Evolutionary conservation across 2,888 invertebrate species (phyloP).

Genomic region (Endomychus coccineus): DNA sequence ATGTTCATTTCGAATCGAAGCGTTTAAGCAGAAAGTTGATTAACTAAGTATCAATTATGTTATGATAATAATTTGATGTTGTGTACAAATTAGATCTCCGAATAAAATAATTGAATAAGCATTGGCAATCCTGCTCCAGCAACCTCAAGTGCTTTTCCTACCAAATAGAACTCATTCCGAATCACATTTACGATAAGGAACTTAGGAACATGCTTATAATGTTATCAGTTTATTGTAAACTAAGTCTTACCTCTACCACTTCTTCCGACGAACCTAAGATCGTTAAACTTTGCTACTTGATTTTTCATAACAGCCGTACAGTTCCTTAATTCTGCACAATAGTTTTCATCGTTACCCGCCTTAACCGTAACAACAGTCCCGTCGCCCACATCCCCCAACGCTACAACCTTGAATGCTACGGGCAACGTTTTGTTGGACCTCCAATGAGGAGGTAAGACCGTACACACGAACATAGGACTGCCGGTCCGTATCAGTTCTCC

Average conservation of each 20-base stretch:
- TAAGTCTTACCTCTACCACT: slow-evolving; percentile 86
- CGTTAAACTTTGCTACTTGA: slow-evolving; percentile 96
- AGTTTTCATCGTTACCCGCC: slow-evolving; percentile 97
- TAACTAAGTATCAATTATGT: too few species aligned
- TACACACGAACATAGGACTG: slow-evolving; percentile 88
- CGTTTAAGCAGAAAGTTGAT: too few species aligned
- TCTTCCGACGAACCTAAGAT: slow-evolving; percentile 92
- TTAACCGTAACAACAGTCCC: slow-evolving; percentile 89
- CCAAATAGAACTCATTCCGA: too few species aligned
- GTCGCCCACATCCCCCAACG: slow-evolving; percentile 86
- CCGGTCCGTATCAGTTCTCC: slow-evolving; percentile 91
- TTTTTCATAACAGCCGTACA: slow-evolving; percentile 93
- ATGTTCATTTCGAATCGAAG: too few species aligned
- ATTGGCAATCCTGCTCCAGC: too few species aligned
- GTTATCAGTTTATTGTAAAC: too few species aligned
- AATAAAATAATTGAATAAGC: too few species aligned
- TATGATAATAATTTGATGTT: too few species aligned
- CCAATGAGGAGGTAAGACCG: slow-evolving; percentile 92
- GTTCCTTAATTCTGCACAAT: slow-evolving; percentile 88
- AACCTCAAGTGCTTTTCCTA: too few species aligned
- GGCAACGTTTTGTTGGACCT: slow-evolving; percentile 95
- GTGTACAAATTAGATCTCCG: too few species aligned
- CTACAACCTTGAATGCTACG: slow-evolving; percentile 90
- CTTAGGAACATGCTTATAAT: too few species aligned
- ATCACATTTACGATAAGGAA: too few species aligned